Evolutionary conservation across 2,888 invertebrate genomes (phyloP), one percentile per base, ranked within the genome.

Genomic region (Drosophila ustulata): DNA sequence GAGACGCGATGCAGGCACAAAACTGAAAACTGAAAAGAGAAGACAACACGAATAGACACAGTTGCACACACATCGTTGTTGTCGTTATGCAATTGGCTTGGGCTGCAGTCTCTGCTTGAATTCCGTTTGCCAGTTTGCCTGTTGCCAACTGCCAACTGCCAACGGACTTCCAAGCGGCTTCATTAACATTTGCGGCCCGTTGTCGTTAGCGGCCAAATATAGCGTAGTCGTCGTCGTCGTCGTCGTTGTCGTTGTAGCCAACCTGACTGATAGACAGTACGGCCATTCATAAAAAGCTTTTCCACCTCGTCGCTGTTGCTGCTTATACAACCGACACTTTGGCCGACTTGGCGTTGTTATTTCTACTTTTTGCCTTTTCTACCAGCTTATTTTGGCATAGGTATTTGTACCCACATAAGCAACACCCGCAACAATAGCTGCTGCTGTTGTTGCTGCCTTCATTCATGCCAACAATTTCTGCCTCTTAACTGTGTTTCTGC

Each of bases 101-200:
- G 23, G n/a, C 43, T 70, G 89, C 78, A 88, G 80, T 86, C 83
- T 80, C 46, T 69, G 74, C 45, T 56, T 62, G 50, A 66, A 78
- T 78, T 73, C 78, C 74, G 55, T 49, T 67, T 69, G 69, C 26
- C 52, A 34, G 50, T 69, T 68, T 58, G 52, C 9, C 56, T 49
- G 53, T 62, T 66, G 59, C 34, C 58, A 59, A 55, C 59, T 57
- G 57, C 18, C n/a, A n/a, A n/a, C n/a, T 66, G 59, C 34, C 26
- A 39, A 51, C 37, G 11, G 37, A 64, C 43, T 59, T 62, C 45
- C 73, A 73, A 63, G 63, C 59, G 87, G 74, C 88, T 87, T 87
- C 82, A 82, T 82, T 82, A 82, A 82, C 88, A 82, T 82, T 82
- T 87, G 87, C 83, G 68, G 61, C 80, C 80, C 78, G 88, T 81